Base-by-base conservation (phyloP, 64 coral and sea anemone species). In the Porites australiensis region DNA sequence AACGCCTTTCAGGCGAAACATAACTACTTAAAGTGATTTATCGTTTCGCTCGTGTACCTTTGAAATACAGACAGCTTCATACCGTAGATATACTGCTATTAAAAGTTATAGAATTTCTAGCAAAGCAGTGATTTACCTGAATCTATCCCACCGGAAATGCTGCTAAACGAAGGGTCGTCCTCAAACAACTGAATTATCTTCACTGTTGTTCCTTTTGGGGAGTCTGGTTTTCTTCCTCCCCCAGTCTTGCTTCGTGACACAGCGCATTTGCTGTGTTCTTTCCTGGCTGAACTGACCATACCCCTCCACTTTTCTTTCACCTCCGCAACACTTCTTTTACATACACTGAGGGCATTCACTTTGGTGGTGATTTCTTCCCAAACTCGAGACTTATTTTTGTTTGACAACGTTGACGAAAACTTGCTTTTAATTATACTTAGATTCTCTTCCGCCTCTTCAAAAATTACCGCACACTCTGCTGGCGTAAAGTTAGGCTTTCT, bases 111-210 rank as follows among this genome's bases (percentile, higher is more conserved):
- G 27, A 37, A 37, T 37, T 37, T 37, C 27, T 37, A 37, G 27
- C 27, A 37, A 37, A 37, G 27, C 27, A 37, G 27, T 68, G 19
- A 54, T 20, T 82, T 43, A 58, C 43, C 84, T 69, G 84, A 69
- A 50, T 87, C 75, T 64, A 79, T 45, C 11, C 77, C 89, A 49
- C 89, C 89, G 27, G 60, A 15, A 91, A 91, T 91, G 9, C 89
- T 46, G 43, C 75, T 80, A 79, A 91, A 91, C 13, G 89, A 91
- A 21, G 89, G 77, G 46, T 91, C 78, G 13, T 91, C 77, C 8
- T 49, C 63, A 91, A 91, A 80, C 27, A 80, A 43, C 14, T 69
- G n/a, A 21, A 70, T 90, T 47, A 90, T 90, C 60, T 66, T 79
- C 20, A 49, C 3, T 3, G 64, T 55, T 6, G 27, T 49, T 45